A percentile compares a stretch with the other conserved stretches of the same genome.
Evolutionary conservation across 2,797 vertebrate genomes (phyloP).

Genomic region (Simalia tracyae): DNA sequence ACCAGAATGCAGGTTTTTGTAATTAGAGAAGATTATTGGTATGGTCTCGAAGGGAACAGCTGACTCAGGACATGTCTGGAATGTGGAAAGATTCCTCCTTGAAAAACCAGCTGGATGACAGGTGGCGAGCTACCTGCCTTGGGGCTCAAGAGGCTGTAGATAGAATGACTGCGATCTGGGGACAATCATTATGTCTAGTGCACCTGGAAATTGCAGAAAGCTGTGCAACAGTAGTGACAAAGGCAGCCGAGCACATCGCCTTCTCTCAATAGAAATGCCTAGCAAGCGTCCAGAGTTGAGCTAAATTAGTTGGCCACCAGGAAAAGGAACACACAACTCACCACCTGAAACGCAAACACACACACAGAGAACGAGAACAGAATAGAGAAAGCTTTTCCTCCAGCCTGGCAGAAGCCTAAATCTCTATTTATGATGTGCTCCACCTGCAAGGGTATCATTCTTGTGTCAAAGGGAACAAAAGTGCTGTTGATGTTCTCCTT

Average conservation of each 20-base stretch:
- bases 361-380: background rate
- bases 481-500: background rate
- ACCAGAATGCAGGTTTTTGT: background rate
- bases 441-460: background rate
- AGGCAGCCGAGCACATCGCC: background rate
- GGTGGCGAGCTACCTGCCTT: background rate
- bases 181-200: background rate
- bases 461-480: background rate
- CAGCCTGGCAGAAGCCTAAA: background rate
- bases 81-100: fast-evolving
- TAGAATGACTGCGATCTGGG: background rate
- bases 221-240: background rate
- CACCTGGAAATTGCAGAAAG: background rate
- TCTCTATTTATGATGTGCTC: background rate
- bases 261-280: background rate
- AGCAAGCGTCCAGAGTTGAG: background rate
- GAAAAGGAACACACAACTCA: background rate
- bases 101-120: background rate
- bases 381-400: no score
- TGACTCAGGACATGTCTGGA: background rate
- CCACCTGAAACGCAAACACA: background rate
- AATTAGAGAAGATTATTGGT: background rate
- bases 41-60: background rate
- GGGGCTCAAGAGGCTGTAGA: background rate
- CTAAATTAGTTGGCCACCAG: background rate